Conservation (phyloP, 2,113 vertebrate genomes). For the Fregetta grallaria region DNA sequence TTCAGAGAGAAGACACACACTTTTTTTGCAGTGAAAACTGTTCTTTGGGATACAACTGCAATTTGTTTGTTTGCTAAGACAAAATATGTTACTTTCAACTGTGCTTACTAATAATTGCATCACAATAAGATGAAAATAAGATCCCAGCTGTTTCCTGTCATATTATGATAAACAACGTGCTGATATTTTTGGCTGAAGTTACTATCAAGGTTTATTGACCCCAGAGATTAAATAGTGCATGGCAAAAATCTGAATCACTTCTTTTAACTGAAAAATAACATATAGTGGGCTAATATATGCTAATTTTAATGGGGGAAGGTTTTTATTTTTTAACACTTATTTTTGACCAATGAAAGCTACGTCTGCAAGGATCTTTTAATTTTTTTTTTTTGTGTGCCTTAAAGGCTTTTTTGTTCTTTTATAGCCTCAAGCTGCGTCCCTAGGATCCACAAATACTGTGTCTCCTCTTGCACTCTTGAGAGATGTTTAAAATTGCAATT, state of each 20-base stretch:
- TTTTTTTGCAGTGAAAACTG: neutral
- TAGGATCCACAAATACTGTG: slow-evolving; percentile 31
- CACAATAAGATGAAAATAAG: slow-evolving; percentile 43
- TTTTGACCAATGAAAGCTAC: neutral
- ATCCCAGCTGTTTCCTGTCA: slow-evolving; percentile 50
- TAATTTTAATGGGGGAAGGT: neutral
- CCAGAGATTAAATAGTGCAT: neutral
- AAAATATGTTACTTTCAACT: neutral
- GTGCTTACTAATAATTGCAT: slow-evolving; percentile 6
- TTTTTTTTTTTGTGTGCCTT: neutral
- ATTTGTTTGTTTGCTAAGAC: neutral
- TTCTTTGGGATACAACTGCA: neutral
- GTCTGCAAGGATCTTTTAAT: neutral
- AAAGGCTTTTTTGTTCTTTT: slow-evolving; percentile 58
- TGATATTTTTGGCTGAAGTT: neutral
- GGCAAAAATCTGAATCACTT: neutral
- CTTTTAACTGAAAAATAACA: neutral
- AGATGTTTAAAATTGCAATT: slow-evolving; percentile 46
- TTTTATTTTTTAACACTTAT: slow-evolving; percentile 6
- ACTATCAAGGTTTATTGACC: slow-evolving; percentile 12
- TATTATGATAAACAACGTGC: neutral
- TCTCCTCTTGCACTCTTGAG: slow-evolving; percentile 43
- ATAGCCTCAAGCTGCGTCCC: slow-evolving; percentile 40
- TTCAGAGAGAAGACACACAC: neutral
- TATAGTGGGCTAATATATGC: neutral